Evolutionary conservation across 2,797 vertebrate species (phyloP).

Genomic region (Hybognathus amarus): DNA sequence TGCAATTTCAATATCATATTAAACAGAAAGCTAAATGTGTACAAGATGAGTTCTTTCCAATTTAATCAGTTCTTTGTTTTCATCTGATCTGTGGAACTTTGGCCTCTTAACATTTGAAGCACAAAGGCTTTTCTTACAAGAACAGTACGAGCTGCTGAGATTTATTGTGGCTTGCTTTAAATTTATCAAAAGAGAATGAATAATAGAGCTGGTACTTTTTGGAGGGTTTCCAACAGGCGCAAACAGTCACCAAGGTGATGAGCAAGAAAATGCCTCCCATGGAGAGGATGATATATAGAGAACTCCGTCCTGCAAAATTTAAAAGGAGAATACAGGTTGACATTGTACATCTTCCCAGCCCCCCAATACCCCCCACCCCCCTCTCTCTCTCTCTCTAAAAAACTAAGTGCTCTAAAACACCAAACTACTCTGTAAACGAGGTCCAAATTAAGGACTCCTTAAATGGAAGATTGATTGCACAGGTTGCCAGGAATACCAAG

Average conservation of each 20-base stretch:
- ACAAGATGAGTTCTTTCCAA: background rate
- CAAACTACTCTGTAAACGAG: constrained; percentile 27
- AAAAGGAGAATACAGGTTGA: constrained; percentile 40
- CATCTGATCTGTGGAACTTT: constrained; percentile 11
- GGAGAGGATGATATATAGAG: constrained; percentile 97
- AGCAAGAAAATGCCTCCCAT: constrained; percentile 98
- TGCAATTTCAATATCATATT: background rate
- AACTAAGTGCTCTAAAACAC: background rate
- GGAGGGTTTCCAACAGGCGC: constrained; percentile 98
- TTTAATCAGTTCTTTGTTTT: constrained; percentile 10
- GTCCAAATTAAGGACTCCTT: constrained; percentile 33
- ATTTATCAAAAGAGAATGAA: constrained; percentile 27
- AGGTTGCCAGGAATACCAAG: constrained; percentile 57
- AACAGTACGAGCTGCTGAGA: background rate
- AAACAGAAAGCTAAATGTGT: background rate
- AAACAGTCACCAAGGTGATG: constrained; percentile 97
- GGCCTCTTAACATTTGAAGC: constrained; percentile 29
- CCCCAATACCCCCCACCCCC: no score
- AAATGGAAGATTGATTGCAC: constrained; percentile 3
- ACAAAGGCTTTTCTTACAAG: constrained; percentile 19
- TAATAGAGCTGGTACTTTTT: constrained; percentile 82
- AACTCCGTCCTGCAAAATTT: constrained; percentile 85
- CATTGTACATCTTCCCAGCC: background rate
- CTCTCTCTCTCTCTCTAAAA: no score
- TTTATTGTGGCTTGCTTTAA: constrained; percentile 24